These are phyloP conservation scores for Drosophila bocqueti DNA, from an alignment of 1,140 invertebrate genomes.

Conservation along the genomic window DNA sequence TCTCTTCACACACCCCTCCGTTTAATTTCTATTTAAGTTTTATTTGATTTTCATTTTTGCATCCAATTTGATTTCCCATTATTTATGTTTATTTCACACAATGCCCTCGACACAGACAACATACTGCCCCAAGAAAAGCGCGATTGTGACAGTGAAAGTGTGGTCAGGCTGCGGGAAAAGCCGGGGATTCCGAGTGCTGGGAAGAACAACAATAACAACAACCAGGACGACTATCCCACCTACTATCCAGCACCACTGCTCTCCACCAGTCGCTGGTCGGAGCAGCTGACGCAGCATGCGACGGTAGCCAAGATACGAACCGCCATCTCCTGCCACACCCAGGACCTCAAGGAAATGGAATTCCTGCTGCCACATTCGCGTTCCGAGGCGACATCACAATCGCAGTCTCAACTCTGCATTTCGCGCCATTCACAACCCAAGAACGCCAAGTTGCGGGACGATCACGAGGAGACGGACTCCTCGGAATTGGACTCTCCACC, in stretches of 20 bases:
- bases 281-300: conserved; percentile 73
- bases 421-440: conserved; percentile 74
- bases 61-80: conserved; percentile 52
- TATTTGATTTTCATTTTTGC: conserved; percentile 49
- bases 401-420: conserved; percentile 59
- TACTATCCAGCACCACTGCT: conserved; percentile 56
- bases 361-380: conserved; percentile 76
- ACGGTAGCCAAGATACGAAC: conserved; percentile 77
- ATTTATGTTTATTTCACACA: conserved; percentile 44
- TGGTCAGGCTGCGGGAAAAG: conserved; percentile 58
- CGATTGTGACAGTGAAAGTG: conserved; percentile 41
- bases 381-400: conserved; percentile 31
- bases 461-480: conserved; percentile 40
- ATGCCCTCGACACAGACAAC: conserved; percentile 49
- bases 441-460: conserved; percentile 64
- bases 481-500: conserved; percentile 28
- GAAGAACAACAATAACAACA: conserved; percentile 14
- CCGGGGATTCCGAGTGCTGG: conserved; percentile 21
- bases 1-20: conserved; percentile 24
- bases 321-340: conserved; percentile 70
- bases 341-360: conserved; percentile 85
- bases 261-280: conserved; percentile 72
- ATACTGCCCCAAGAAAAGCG: conserved; percentile 52
- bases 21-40: conserved; percentile 51
- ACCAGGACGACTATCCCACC: conserved; percentile 57